phyloP scores from a whole-genome alignment of 2,797 vertebrate genomes.

The Triplophysa yarkandensis region DNA sequence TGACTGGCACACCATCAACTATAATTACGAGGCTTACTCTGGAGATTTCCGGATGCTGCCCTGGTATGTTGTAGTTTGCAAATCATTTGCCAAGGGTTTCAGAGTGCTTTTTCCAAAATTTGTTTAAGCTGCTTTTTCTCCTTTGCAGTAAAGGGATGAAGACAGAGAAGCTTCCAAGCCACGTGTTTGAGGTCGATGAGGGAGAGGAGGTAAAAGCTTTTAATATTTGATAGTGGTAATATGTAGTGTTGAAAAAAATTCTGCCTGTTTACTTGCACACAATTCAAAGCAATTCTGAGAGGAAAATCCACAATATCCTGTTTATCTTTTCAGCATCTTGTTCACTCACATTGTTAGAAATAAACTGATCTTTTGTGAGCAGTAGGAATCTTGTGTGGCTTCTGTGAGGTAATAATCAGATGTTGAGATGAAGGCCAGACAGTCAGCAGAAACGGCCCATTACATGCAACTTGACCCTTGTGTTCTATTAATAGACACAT shows the following conservation, averaged over 20 bases:
- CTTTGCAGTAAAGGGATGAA: constrained; percentile 91
- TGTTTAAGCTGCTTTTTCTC: constrained; percentile 24
- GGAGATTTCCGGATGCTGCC: constrained; percentile 95
- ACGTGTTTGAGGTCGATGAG: constrained; percentile 94
- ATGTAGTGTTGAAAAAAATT: constrained; percentile 2
- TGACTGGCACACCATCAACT: constrained; percentile 93
- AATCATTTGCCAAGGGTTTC: constrained; percentile 7
- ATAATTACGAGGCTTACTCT: constrained; percentile 96
- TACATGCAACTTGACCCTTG: constrained; percentile 41
- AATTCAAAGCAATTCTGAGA: neutral
- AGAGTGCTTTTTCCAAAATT: neutral
- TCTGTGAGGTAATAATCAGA: constrained; percentile 13
- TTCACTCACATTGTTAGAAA: neutral
- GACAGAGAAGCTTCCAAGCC: constrained; percentile 91
- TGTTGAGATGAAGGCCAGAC: constrained; percentile 11
- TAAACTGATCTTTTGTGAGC: neutral
- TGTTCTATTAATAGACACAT: constrained; percentile 45
- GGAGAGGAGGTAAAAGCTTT: constrained; percentile 88
- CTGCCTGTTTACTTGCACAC: neutral
- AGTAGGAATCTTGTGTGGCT: neutral
- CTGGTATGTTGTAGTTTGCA: constrained; percentile 73
- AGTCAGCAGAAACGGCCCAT: constrained; percentile 28
- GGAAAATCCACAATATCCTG: neutral
- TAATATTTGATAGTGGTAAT: neutral
- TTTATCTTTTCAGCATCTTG: neutral